Evolutionary conservation across 2,797 vertebrate species (phyloP).

Genomic region (Podarcis siculus): DNA sequence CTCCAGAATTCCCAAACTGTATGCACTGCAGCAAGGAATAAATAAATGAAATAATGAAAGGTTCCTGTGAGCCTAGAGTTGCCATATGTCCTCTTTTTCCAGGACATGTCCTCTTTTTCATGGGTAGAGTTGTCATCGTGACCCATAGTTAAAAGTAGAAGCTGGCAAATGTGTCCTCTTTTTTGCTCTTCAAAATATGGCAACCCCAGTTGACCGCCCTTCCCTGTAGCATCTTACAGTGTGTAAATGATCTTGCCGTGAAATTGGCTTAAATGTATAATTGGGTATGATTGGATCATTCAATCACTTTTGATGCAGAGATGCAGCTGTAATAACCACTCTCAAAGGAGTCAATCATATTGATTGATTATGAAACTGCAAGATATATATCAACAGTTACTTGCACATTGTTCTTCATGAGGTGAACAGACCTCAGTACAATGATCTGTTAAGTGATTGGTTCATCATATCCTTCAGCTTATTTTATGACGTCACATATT

Average conservation of each 20-base stretch:
- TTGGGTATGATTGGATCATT: neutral
- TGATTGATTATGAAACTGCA: neutral
- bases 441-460: neutral
- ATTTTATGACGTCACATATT: neutral
- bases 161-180: no score
- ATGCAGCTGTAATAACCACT: neutral
- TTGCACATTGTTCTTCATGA: neutral
- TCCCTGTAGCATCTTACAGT: neutral
- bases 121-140: no score
- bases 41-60: constrained; percentile 1
- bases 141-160: no score
- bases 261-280: neutral
- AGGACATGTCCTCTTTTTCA: no score
- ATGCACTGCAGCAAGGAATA: neutral
- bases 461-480: neutral
- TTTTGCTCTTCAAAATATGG: no score
- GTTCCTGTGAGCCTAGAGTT: neutral
- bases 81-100: no score
- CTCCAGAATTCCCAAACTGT: neutral
- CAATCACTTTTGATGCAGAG: neutral
- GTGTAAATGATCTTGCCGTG: neutral
- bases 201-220: no score
- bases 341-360: neutral
- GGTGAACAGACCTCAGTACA: neutral
- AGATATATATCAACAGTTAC: neutral